Conservation (phyloP, 1,140 invertebrate genomes). For the Philaenus spumarius region DNA sequence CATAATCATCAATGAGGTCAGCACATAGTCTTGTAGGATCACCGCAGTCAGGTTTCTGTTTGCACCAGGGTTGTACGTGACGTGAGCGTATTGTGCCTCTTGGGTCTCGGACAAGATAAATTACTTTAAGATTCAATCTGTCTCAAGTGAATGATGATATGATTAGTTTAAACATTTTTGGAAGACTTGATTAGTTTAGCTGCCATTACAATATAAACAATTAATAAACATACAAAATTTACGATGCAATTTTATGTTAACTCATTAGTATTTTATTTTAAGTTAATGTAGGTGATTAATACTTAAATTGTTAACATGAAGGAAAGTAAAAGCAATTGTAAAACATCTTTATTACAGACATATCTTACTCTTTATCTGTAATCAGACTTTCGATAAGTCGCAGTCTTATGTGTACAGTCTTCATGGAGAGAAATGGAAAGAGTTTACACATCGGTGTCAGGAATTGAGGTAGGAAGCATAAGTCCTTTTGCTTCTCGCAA, state of each 20-base stretch:
- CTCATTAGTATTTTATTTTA: too few species aligned
- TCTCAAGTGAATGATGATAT: too few species aligned
- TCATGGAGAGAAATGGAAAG: conserved; percentile 38
- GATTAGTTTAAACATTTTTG: too few species aligned
- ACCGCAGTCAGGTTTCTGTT: conserved; percentile 37
- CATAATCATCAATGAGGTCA: conserved; percentile 38
- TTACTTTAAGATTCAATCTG: conserved; percentile 33
- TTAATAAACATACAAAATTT: too few species aligned
- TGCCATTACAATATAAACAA: too few species aligned
- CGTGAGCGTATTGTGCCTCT: conserved; percentile 41
- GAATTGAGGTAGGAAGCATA: conserved; percentile 34
- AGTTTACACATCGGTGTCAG: conserved; percentile 33
- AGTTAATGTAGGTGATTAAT: too few species aligned
- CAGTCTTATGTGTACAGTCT: conserved; percentile 36
- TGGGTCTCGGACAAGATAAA: conserved; percentile 42
- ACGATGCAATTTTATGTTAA: too few species aligned
- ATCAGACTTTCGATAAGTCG: conserved; percentile 32
- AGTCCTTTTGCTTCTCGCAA: conserved; percentile 27
- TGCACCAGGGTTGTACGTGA: conserved; percentile 40
- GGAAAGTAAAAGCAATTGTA: too few species aligned
- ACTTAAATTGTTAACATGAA: too few species aligned
- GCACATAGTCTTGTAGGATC: conserved; percentile 36
- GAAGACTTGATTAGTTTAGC: too few species aligned
- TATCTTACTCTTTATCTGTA: conserved; percentile 26
- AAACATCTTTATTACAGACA: not conserved